Base-by-base conservation (phyloP, 2,797 vertebrate species). In the Meda fulgida region DNA sequence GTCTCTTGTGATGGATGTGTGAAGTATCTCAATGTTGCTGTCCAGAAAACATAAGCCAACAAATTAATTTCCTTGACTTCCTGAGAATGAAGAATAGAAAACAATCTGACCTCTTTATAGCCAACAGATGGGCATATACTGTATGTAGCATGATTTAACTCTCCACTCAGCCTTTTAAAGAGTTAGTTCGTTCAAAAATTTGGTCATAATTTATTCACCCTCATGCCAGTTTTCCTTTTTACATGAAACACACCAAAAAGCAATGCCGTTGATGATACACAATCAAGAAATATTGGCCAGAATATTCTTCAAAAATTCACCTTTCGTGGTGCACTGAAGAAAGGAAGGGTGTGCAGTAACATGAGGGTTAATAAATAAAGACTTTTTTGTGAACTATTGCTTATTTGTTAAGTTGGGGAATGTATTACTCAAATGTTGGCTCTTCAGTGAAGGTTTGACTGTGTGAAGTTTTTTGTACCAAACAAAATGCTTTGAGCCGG, bases 21-120 rank as follows among this genome's bases (percentile, higher is more conserved):
- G 40, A 73, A 26, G 70, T 73, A 36, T 53, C 46, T 53, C 1
- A 23, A 18, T 21, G 21, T 31, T 40, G 38, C n/a, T 46, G n/a
- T 82, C 38, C 19, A 81, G 53, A 40, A 26, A 36, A 43, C 51
- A 18, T 29, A 40, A 60, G 53, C 7, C 72, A 36, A 36, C 51
- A 58, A 21, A 26, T 26, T 2, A 70, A 23, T 26, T 71, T 7
- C 23, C 38, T 71, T 71, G 38, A 73, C 14, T 48, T 11, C 58
- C 23, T 65, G 29, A 63, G 29, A 73, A 48, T 63, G 80, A 82
- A 73, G 55, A 83, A 75, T 36, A 3, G 36, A 21, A 83, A 73
- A 51, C 81, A 7, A 58, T 48, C 21, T 73, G 70, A 73, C 80
- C 80, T 67, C 78, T 80, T 69, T 80, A 38, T 36, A 53, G 46